These are phyloP conservation scores for Cygnus buccinator DNA, from an alignment of 2,113 vertebrate species.

Conservation along the genomic window DNA sequence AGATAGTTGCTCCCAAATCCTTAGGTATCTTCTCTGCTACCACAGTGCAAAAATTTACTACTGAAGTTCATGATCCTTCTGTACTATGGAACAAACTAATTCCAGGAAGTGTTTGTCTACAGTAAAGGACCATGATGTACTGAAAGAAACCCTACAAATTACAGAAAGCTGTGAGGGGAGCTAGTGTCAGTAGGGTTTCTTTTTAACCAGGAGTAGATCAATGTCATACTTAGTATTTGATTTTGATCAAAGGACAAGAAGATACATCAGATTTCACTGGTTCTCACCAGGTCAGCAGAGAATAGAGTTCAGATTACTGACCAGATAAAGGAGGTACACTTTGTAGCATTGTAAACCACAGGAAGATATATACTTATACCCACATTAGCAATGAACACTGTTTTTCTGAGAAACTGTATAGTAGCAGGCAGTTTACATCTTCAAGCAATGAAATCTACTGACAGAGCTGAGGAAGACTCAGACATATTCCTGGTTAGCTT, in stretches of 20 bases:
- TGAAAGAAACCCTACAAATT: background rate
- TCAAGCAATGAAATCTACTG: background rate
- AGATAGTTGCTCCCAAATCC: background rate
- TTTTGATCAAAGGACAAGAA: background rate
- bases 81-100: background rate
- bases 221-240: background rate
- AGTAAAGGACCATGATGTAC: background rate
- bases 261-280: background rate
- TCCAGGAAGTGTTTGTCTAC: background rate
- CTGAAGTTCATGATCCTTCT: background rate
- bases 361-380: background rate
- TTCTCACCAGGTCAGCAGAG: background rate
- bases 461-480: background rate
- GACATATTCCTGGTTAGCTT: background rate
- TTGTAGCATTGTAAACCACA: background rate
- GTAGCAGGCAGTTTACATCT: background rate
- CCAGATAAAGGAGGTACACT: background rate
- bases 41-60: background rate
- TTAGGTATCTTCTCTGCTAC: background rate
- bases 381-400: fast-evolving
- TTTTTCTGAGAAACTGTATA: background rate
- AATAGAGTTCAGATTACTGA: background rate
- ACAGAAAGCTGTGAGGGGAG: background rate
- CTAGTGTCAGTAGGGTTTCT: background rate
- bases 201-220: background rate